Evolutionary conservation across 2,888 invertebrate genomes (phyloP).

Genomic region (Trisateles emortualis): DNA sequence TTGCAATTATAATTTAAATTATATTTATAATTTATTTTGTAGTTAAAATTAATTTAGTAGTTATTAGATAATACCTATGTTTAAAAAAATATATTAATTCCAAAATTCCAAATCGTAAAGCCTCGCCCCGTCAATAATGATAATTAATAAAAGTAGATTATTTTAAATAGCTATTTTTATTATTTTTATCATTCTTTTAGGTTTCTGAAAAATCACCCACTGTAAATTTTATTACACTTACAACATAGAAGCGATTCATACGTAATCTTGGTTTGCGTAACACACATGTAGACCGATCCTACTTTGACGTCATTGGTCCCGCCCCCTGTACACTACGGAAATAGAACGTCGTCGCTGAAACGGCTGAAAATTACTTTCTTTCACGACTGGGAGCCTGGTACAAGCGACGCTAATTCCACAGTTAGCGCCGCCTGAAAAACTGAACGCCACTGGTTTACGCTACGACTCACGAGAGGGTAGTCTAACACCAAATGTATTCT

Average conservation of each 20-base stretch:
- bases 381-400: slow-evolving; percentile 66
- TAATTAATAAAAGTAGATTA: too few relatives aligned
- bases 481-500: not conserved
- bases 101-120: too few relatives aligned
- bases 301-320: slow-evolving; percentile 25
- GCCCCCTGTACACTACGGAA: slow-evolving; percentile 49
- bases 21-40: too few relatives aligned
- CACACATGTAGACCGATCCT: slow-evolving; percentile 15
- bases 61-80: too few relatives aligned
- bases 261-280: slow-evolving; percentile 17
- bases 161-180: too few relatives aligned
- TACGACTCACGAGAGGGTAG: slow-evolving; percentile 34
- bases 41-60: too few relatives aligned
- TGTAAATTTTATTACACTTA: not conserved
- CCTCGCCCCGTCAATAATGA: too few relatives aligned
- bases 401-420: slow-evolving; percentile 72
- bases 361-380: slow-evolving; percentile 66
- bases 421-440: slow-evolving; percentile 67
- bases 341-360: slow-evolving; percentile 48
- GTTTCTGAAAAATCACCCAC: not conserved
- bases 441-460: slow-evolving; percentile 49
- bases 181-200: not conserved
- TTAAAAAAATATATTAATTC: too few relatives aligned
- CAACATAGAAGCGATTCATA: slow-evolving; percentile 1
- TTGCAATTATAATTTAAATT: too few relatives aligned